A percentile compares a stretch with the other conserved stretches of the same genome.
Evolutionary conservation across 2,888 invertebrate species (phyloP).

Genomic region (Stenchaetothrips biformis): DNA sequence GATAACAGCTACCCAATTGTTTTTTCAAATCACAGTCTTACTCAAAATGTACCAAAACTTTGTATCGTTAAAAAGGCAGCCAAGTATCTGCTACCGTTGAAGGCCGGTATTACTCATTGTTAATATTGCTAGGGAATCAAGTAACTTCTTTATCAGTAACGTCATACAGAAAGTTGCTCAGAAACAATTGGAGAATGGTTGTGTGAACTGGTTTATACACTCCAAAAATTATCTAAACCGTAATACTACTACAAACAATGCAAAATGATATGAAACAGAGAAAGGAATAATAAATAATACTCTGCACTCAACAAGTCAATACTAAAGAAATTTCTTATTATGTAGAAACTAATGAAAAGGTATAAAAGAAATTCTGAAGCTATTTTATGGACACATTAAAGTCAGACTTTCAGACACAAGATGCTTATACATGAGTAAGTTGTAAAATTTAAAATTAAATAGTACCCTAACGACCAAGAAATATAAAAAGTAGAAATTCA

Average conservation of each 20-base stretch:
- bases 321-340: background rate
- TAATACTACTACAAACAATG: no score
- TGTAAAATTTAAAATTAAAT: background rate
- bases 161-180: no score
- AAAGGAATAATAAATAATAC: constrained; percentile 11
- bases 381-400: background rate
- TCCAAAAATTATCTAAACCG: no score
- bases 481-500: no score
- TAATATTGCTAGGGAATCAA: no score
- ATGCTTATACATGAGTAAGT: background rate
- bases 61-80: background rate
- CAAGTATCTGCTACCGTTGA: background rate
- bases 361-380: background rate
- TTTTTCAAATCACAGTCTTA: background rate
- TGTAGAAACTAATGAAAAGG: background rate
- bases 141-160: no score
- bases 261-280: background rate
- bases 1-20: background rate
- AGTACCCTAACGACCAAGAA: no score
- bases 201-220: no score
- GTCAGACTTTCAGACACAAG: background rate
- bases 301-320: background rate
- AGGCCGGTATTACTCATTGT: background rate
- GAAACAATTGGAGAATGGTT: no score
- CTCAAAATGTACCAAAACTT: background rate